Percentiles rank a stretch among this genome's conserved stretches.
Conservation (phyloP, 2,888 invertebrate species). For the Hydrotaea diabolus region DNA sequence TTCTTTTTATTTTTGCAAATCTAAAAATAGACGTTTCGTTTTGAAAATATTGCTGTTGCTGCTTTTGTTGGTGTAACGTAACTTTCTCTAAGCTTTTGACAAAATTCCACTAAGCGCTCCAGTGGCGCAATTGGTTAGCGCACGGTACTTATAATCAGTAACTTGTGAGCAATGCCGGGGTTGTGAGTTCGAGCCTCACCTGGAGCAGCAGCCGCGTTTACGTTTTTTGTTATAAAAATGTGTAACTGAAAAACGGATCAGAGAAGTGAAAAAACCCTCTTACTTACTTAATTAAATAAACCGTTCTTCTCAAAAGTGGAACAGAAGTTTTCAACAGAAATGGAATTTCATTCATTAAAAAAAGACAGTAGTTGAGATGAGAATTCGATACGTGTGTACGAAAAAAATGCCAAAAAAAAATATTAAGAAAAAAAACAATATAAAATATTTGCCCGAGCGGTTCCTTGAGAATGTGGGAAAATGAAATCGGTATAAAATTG, state of each 20-base stretch:
- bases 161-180: slow-evolving; percentile 97
- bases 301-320: no score
- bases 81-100: slow-evolving; percentile 29
- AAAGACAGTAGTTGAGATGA: no score
- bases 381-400: no score
- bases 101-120: slow-evolving; percentile 84
- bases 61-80: slow-evolving; percentile 26
- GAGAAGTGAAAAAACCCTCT: no score
- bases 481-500: no score
- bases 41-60: not conserved
- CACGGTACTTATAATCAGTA: slow-evolving; percentile 99
- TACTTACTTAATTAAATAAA: no score
- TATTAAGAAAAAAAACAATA: no score
- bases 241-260: not conserved
- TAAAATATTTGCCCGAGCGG: no score
- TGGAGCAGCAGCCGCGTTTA: slow-evolving; percentile 92
- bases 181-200: slow-evolving; percentile 99
- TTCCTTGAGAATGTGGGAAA: no score
- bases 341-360: no score
- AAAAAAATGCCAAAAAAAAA: no score
- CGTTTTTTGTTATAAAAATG: slow-evolving; percentile 21
- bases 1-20: slow-evolving; percentile 22
- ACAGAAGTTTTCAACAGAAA: no score
- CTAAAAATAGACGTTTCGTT: slow-evolving; percentile 17
- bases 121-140: slow-evolving; percentile 99